These are phyloP conservation scores for Drosophila kanekoi DNA, from an alignment of 2,888 invertebrate species.

Conservation along the genomic window DNA sequence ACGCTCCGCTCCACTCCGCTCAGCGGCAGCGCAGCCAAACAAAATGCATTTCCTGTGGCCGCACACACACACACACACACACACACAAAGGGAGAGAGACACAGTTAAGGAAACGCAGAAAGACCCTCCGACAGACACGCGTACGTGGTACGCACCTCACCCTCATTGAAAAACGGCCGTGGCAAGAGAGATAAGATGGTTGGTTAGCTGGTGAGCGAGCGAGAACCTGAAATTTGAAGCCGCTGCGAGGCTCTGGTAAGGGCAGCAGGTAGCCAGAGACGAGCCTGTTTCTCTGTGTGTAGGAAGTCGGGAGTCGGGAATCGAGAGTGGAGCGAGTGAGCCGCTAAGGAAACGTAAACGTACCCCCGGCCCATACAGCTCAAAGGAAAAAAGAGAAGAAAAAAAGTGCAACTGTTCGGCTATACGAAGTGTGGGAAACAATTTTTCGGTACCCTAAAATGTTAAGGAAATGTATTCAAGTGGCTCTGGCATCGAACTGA, in stretches of 20 bases:
- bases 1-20: conserved; percentile 35
- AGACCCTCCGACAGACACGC: conserved; percentile 69
- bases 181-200: conserved; percentile 46
- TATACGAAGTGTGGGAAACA: conserved; percentile 82
- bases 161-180: conserved; percentile 52
- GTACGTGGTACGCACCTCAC: conserved; percentile 73
- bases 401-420: conserved; percentile 73
- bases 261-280: conserved; percentile 62
- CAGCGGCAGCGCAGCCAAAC: conserved; percentile 53
- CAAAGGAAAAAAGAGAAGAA: background rate
- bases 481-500: conserved; percentile 55
- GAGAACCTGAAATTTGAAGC: conserved; percentile 76
- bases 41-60: conserved; percentile 78
- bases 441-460: conserved; percentile 78
- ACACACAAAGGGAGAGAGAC: conserved; percentile 21
- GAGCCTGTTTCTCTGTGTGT: conserved; percentile 53
- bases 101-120: conserved; percentile 54
- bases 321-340: conserved; percentile 24
- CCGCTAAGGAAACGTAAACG: conserved; percentile 57
- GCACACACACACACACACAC: conserved; percentile 37
- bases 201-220: conserved; percentile 26
- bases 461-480: conserved; percentile 78
- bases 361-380: conserved; percentile 50
- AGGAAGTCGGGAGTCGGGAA: conserved; percentile 32
- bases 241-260: conserved; percentile 41